Evolutionary conservation across 2,113 vertebrate genomes (phyloP).

Genomic region (Siphamia tubifer): DNA sequence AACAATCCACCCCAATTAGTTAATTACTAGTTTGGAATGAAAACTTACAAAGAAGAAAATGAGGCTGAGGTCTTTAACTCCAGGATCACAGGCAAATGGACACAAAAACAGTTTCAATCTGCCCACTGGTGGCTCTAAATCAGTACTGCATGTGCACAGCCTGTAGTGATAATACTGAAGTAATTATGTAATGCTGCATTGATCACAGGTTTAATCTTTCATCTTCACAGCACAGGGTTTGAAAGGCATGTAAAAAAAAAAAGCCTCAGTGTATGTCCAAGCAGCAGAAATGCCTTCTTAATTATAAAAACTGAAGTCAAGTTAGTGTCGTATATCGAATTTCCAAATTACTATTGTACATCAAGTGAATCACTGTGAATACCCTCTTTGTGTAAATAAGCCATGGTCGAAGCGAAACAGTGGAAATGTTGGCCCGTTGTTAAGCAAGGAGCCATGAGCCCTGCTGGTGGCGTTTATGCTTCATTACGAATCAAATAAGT

Average conservation of each 20-base stretch:
- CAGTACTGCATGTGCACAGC: conserved; percentile 31
- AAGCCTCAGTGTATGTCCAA: neutral
- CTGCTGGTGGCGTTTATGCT: conserved; percentile 32
- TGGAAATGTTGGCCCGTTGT: conserved; percentile 47
- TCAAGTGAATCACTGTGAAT: conserved; percentile 21
- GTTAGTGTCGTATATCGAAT: neutral
- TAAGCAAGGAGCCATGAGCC: conserved; percentile 2
- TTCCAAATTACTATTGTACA: conserved; percentile 22
- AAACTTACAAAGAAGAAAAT: neutral
- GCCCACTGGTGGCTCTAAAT: conserved; percentile 65
- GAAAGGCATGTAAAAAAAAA: too few relatives aligned
- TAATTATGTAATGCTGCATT: neutral
- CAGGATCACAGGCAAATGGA: neutral
- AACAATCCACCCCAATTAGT: neutral
- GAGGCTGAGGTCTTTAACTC: neutral
- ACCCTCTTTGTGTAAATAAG: conserved; percentile 6
- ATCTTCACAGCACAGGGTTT: too few relatives aligned
- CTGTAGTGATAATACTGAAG: conserved; percentile 9
- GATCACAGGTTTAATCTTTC: too few relatives aligned
- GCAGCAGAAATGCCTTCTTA: neutral
- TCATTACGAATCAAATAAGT: conserved; percentile 46
- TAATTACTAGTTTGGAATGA: conserved; percentile 1
- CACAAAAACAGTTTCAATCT: conserved; percentile 49
- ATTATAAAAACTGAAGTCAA: neutral
- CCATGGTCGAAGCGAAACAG: neutral